Conservation (phyloP, 2,797 vertebrate species). For the Lemur catta region DNA sequence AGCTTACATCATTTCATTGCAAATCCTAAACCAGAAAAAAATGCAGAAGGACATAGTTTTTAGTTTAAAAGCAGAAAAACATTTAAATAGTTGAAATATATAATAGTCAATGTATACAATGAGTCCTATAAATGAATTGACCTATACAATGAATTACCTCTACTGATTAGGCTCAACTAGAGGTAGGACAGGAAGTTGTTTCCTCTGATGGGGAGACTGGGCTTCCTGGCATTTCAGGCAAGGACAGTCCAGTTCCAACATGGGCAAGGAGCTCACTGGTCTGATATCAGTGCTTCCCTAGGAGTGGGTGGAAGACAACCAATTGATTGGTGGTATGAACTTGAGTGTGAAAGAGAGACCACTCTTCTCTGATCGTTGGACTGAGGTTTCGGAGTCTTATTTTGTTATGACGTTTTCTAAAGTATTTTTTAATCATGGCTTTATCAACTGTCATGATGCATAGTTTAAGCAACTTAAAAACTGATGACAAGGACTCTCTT, state of each 20-base stretch:
- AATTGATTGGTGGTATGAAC: not conserved
- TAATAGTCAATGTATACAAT: not conserved
- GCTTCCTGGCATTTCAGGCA: not conserved
- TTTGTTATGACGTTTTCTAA: not conserved
- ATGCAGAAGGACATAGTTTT: not conserved
- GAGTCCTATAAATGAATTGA: not conserved
- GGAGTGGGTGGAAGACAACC: not conserved
- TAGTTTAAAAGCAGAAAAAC: not conserved
- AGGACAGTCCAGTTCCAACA: not conserved
- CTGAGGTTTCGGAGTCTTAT: not conserved
- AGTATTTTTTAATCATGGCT: not conserved
- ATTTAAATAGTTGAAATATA: not conserved
- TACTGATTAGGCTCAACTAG: not conserved
- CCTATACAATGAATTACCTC: not conserved
- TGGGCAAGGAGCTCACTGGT: not conserved
- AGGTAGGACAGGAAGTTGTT: not conserved
- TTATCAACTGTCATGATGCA: not conserved
- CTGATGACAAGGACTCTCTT: not conserved
- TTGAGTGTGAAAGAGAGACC: not conserved
- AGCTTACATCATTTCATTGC: not conserved
- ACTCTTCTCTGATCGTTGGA: not conserved
- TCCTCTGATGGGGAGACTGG: not conserved
- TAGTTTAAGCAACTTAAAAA: not conserved
- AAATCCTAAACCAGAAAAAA: not conserved
- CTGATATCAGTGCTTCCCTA: not conserved